phyloP scores from a whole-genome alignment of 2,113 vertebrate species.

The Lota lota region DNA sequence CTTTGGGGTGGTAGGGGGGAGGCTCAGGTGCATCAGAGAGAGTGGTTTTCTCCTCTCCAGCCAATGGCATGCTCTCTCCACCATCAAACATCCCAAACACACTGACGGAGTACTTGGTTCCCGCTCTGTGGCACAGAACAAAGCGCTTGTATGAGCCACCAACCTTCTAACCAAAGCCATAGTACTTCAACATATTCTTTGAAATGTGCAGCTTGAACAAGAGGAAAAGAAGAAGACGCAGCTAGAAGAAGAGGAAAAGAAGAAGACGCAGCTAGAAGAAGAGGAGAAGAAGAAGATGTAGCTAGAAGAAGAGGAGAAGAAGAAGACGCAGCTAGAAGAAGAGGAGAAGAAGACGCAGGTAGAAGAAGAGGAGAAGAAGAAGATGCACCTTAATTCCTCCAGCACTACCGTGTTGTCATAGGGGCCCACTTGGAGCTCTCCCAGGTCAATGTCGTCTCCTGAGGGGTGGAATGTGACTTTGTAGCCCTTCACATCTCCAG shows the following conservation, averaged over 20 bases:
- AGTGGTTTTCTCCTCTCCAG: slow-evolving; percentile 96
- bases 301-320: too few species aligned
- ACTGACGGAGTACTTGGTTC: slow-evolving; percentile 91
- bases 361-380: neutral
- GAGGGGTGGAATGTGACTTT: slow-evolving; percentile 90
- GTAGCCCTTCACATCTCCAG: slow-evolving; percentile 89
- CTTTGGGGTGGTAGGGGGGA: slow-evolving; percentile 42
- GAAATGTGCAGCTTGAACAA: too few species aligned
- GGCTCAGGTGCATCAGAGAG: slow-evolving; percentile 80
- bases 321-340: too few species aligned
- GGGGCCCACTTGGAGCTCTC: slow-evolving; percentile 86
- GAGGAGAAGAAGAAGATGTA: too few species aligned
- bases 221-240: too few species aligned
- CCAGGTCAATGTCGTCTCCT: slow-evolving; percentile 78
- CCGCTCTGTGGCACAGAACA: slow-evolving; percentile 75
- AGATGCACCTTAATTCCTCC: slow-evolving; percentile 89
- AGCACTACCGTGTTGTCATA: slow-evolving; percentile 96
- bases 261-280: too few species aligned
- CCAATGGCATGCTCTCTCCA: slow-evolving; percentile 89
- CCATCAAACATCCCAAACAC: slow-evolving; percentile 96
- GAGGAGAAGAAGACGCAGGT: too few species aligned
- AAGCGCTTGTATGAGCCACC: neutral
- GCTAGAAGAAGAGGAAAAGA: too few species aligned
- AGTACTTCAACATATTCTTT: too few species aligned
- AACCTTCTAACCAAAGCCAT: neutral